Base-by-base conservation (phyloP, 2,888 invertebrate genomes). In the Drosophila quasianomalipes region DNA sequence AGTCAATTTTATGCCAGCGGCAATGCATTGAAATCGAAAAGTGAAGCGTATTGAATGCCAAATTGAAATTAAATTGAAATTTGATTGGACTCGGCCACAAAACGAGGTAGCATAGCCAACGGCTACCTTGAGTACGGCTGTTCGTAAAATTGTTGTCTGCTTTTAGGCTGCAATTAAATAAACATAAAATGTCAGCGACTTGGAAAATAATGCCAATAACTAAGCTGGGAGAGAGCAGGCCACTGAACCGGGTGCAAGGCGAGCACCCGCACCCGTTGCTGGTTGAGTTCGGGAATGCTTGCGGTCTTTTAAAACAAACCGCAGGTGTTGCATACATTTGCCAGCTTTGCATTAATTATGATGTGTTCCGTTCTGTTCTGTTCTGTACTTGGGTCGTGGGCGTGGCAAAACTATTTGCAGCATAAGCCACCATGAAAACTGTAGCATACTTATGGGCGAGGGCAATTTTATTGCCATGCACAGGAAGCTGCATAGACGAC, bases 311-410 rank as follows among this genome's bases (percentile, higher is more conserved):
- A 80, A 92, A 91, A 92, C 91, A 86, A 93, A 93, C 92, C 93
- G 83, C 93, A 93, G 93, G 93, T 93, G 93, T 93, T 93, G 93
- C 93, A 93, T 92, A 92, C 92, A 91, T 93, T 92, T 88, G 73
- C 89, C 82, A 92, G 93, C 93, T 93, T 93, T 93, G 93, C 93
- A 93, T 93, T 93, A 93, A 93, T 93, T 93, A 93, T 93, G 92
- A 92, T 57, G 57, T 90, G 90, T 92, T 90, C 69, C 57, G 57
- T 59, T 22, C 69, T 60, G 57, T 54, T 22, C 41, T 90, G 89
- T 92, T 90, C 85, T 52, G 47, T 65, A 26, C 35, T n/a, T 14
- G 55, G 16, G 49, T 16, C 30, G 31, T 60, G 55, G 72, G 74
- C 55, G 75, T 61, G 77, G 82, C 77, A 77, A 30, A 91, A 92